Evolutionary conservation across 2,888 invertebrate genomes (phyloP).

Genomic region (Cosmia pyralina): DNA sequence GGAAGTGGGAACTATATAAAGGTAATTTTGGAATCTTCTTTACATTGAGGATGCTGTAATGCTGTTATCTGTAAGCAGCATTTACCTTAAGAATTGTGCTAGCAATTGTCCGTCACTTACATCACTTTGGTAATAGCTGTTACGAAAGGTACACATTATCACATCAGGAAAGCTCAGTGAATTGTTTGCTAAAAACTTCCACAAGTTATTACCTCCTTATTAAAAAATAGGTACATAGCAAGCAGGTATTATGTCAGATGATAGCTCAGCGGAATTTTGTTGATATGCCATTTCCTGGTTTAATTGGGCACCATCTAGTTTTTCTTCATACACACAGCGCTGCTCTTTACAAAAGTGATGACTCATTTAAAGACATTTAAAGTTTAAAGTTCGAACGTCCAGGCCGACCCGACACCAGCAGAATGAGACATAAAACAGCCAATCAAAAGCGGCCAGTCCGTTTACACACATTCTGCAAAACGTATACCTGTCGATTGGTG

Average conservation of each 20-base stretch:
- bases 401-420: background rate
- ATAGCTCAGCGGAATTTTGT: background rate
- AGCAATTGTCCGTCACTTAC: slow-evolving; percentile 10
- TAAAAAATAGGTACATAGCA: background rate
- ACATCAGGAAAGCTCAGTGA: background rate
- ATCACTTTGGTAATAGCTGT: background rate
- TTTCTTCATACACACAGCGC: background rate
- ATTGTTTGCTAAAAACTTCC: background rate
- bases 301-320: background rate
- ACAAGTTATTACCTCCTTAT: background rate
- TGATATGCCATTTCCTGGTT: slow-evolving; percentile 7
- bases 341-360: slow-evolving; percentile 12
- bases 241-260: background rate
- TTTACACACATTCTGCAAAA: slow-evolving; percentile 49
- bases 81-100: background rate
- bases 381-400: slow-evolving; percentile 32
- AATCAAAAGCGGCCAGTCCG: slow-evolving; percentile 31
- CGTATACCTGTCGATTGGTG: slow-evolving; percentile 56
- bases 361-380: slow-evolving; percentile 21
- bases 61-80: background rate
- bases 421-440: slow-evolving; percentile 1
- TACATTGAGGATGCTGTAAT: slow-evolving; percentile 13
- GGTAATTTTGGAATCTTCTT: slow-evolving; percentile 1
- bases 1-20: slow-evolving; percentile 11
- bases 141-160: background rate